These are phyloP conservation scores for Zoanthus solanderi DNA, from an alignment of 92 coral and sea anemone species.

Conservation along the genomic window DNA sequence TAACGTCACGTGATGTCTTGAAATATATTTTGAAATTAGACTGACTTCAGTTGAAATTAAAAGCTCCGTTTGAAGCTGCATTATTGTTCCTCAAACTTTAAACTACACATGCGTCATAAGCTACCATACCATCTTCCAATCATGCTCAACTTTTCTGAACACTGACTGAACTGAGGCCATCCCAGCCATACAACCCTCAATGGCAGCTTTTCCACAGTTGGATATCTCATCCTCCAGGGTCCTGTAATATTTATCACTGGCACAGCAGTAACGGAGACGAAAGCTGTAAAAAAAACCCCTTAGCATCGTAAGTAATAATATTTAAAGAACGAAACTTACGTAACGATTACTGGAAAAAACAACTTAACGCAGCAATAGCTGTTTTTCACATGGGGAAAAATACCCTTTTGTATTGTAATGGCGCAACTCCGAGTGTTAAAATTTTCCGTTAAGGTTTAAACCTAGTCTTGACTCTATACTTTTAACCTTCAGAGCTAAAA, in stretches of 20 bases:
- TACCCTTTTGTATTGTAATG: too few relatives aligned
- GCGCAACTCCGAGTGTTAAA: too few relatives aligned
- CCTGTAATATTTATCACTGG: conserved; percentile 83
- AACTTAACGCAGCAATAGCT: too few relatives aligned
- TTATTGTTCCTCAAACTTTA: too few relatives aligned
- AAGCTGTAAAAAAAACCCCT: conserved; percentile 59
- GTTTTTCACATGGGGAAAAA: neutral
- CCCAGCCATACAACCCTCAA: conserved; percentile 83
- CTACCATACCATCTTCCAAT: conserved; percentile 89
- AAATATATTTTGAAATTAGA: too few relatives aligned
- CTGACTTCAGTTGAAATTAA: too few relatives aligned
- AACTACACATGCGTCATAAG: neutral
- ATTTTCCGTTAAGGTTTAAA: too few relatives aligned
- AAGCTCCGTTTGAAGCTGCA: too few relatives aligned
- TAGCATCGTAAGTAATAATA: neutral
- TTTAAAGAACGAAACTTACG: neutral
- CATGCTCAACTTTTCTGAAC: conserved; percentile 85
- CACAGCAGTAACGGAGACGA: conserved; percentile 82
- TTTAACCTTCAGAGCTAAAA: too few relatives aligned
- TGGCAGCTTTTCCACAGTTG: conserved; percentile 42
- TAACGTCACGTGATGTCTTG: too few relatives aligned
- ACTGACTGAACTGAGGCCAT: conserved; percentile 76
- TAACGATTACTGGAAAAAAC: neutral
- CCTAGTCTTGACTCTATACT: too few relatives aligned
- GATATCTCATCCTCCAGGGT: conserved; percentile 63